Evolutionary conservation across 2,113 vertebrate species (phyloP), one percentile per base, ranked within the genome.

Genomic region (Trematomus loennbergii): DNA sequence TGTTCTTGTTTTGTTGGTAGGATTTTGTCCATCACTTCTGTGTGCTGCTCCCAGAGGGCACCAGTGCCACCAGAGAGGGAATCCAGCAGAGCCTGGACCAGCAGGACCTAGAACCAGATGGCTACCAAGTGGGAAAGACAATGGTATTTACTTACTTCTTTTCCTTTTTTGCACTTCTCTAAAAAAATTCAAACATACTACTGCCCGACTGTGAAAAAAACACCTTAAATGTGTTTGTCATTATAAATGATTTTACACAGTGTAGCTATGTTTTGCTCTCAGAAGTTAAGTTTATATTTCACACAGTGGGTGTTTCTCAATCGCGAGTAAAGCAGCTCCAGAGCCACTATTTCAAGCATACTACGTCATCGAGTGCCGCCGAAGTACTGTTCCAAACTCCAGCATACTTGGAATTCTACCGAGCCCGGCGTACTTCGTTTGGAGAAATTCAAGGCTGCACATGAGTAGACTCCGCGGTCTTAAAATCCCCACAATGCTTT

Each of bases 51-150:
- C 96, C 97, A 2, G 96, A 91, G 85, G 93, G 94, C 78, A 93
- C 94, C 88, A 90, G 83, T 52, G 92, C 96, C 4, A 95, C 94
- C 52, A 96, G 95, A 89, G 93, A 96, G 68, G 94, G 95, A 60
- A 96, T 99, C 92, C 94, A 95, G 57, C 87, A 95, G 75, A 97
- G 96, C 94, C 95, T 99, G 93, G 88, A 8, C 87, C 96, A 96
- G 90, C 94, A 95, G 63, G 94, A 96, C 91, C 94, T 96, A 0
- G 74, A 94, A 79, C 88, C 95, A 25, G 95, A 97, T 71, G 97
- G 95, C 64, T 97, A 96, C 79, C 98, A 99, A 98, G 96, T 99
- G 87, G 98, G 98, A 81, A 96, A 94, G 89, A 97, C 96, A 0
- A 99, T 96, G 98, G 98, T 99, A 96, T 46, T 18, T 43, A 57